Base-by-base conservation (phyloP, 2,888 invertebrate species). In the Seira ritae region DNA sequence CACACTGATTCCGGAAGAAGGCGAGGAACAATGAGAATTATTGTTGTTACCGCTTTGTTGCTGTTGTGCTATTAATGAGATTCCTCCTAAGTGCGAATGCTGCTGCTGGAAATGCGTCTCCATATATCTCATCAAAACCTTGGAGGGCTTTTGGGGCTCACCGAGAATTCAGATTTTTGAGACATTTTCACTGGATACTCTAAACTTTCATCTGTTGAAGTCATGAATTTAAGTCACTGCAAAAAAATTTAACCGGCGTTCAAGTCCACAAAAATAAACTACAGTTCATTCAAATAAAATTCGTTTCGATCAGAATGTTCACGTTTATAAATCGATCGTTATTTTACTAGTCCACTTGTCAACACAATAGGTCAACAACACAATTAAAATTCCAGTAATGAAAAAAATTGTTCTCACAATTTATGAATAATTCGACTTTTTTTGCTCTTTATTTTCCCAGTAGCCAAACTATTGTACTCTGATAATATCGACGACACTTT, bases 1-100 rank as follows among this genome's bases (percentile, higher is more conserved):
- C 55, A 55, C 55, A 55, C 55, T 55, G 55, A 60, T 73, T 68
- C 55, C 67, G 42, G 66, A 65, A 65, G 66, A 12, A 22, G 73
- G 80, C 22, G 73, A 80, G 66, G 72, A 79, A 73, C 74, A 81
- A 71, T 76, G 76, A 65, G 74, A 69, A 55, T 71, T 67, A 37
- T 31, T 75, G 67, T 50, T 72, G 46, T 12, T 72, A 72, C 19
- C 72, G 66, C 55, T n/a, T n/a, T 68, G 70, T 22, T 62, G 71
- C 8, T 31, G 37, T 37, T 19, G 50, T 70, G 65, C 65, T 42
- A 42, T 12, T 42, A 6, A n/a, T n/a, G n/a, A n/a, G n/a, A n/a
- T n/a, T n/a, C n/a, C n/a, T 31, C 31, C 31, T 31, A 55, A 17
- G 50, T 17, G 55, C 24, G 67, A 37, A 20, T 55, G 55, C 15